These are phyloP conservation scores for Sula dactylatra DNA, from an alignment of 2,113 vertebrate genomes.

Conservation along the genomic window DNA sequence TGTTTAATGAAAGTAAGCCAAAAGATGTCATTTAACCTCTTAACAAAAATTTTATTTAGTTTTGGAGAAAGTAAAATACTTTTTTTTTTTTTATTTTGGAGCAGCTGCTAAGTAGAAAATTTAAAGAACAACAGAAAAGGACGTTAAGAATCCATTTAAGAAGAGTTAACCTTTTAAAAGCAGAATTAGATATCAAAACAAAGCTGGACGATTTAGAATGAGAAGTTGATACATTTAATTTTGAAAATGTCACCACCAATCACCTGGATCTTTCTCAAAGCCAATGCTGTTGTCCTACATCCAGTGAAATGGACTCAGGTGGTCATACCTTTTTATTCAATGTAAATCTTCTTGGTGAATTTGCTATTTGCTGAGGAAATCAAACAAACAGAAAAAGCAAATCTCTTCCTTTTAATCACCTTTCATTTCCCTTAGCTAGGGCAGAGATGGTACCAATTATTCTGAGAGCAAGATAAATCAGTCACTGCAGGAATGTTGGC, in stretches of 20 bases:
- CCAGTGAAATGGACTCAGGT: not conserved
- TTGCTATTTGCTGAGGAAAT: not conserved
- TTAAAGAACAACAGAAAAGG: not conserved
- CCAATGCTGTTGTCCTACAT: not conserved
- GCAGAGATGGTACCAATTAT: not conserved
- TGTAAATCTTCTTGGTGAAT: not conserved
- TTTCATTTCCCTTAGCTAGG: not conserved
- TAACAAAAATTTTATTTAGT: not conserved
- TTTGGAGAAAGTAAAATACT: not conserved
- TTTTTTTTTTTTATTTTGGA: not conserved
- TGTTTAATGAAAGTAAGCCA: not conserved
- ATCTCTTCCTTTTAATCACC: not conserved
- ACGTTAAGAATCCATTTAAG: not conserved
- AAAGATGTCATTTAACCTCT: not conserved
- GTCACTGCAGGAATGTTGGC: not conserved
- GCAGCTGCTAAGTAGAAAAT: not conserved
- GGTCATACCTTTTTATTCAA: not conserved
- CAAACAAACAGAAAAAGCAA: not conserved
- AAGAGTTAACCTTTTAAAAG: not conserved
- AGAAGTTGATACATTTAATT: not conserved
- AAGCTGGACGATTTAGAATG: not conserved
- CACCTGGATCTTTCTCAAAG: not conserved
- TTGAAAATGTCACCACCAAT: slow-evolving; percentile 1
- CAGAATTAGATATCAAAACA: not conserved
- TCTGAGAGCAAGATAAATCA: not conserved